Evolutionary conservation across 2,888 invertebrate species (phyloP), one percentile per base, ranked within the genome.

Genomic region (Neuroscelio doddi): DNA sequence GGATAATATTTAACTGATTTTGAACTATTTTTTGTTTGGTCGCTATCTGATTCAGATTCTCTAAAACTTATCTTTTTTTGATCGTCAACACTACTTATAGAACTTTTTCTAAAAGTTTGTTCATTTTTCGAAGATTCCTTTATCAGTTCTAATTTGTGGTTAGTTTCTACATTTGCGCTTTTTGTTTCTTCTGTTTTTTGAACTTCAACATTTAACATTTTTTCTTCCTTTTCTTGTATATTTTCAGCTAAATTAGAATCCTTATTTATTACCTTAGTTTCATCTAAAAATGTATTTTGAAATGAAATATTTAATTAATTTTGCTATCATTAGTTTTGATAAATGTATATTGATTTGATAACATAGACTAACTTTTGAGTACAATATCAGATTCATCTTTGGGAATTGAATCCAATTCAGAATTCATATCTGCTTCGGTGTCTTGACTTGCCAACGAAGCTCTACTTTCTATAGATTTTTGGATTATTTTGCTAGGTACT

Each of bases 361-460:
- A n/a, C n/a, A n/a, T n/a, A n/a, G n/a, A n/a, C n/a, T n/a, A n/a
- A 79, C 80, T 64, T 65, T 75, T 74, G 1, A 46, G 32, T 15
- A 66, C 66, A 3, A 73, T 64, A 8, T 74, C 71, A 0, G 46
- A 55, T 9, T 79, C 80, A 3, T 77, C 76, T 24, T 77, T 79
- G 0, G 72, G 71, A 1, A 73, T 66, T 1, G 74, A 74, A 39
- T 80, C 78, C 17, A 68, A 34, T 12, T 81, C 78, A 1, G 76
- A 67, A 63, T 80, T 78, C 5, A 77, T 50, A 9, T 81, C 81
- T 5, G 72, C 73, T 7, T 80, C 78, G 3, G 80, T 80, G 21
- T 80, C 79, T 32, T 75, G 74, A 34, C 74, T 76, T 0, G 69
- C 67, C 4, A 58, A 15, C 0, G 72, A 73, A 10, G 26, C 17